A percentile compares a stretch with the other conserved stretches of the same genome.
These are phyloP conservation scores for Asteroscopus sphinx DNA, from an alignment of 2,888 invertebrate species.

Conservation along the genomic window DNA sequence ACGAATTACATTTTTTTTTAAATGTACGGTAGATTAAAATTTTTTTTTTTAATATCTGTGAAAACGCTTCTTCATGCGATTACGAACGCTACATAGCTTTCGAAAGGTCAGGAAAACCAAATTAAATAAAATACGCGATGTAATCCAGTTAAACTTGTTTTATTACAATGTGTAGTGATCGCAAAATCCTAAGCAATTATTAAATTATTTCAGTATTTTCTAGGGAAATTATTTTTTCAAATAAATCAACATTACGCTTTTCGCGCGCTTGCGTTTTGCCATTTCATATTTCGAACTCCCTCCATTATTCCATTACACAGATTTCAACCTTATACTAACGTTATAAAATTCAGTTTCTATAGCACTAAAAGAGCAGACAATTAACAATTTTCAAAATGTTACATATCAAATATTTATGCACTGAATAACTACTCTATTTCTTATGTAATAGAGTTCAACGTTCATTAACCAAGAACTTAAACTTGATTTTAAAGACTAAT, in stretches of 20 bases:
- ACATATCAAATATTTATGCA: neutral
- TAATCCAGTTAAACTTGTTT: too few species aligned
- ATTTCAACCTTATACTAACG: slow-evolving; percentile 19
- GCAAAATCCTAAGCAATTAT: too few species aligned
- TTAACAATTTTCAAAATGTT: neutral
- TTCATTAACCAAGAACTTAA: neutral
- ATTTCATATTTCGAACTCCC: slow-evolving; percentile 60
- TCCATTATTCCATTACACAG: slow-evolving; percentile 29
- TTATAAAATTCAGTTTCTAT: slow-evolving; percentile 10
- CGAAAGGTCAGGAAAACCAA: too few species aligned
- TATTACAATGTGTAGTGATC: too few species aligned
- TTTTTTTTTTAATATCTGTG: too few species aligned
- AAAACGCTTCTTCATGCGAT: too few species aligned
- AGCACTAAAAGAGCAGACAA: neutral
- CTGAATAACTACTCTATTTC: neutral
- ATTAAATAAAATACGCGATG: too few species aligned
- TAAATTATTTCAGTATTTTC: too few species aligned
- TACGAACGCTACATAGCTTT: too few species aligned
- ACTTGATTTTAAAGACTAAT: slow-evolving; percentile 21
- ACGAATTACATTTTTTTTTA: too few species aligned
- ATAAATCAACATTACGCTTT: slow-evolving; percentile 43
- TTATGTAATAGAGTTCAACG: accelerated
- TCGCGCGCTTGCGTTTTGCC: slow-evolving; percentile 55
- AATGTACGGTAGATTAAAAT: too few species aligned
- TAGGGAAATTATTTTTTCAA: neutral